Percentiles rank a stretch among this genome's conserved stretches.
These are phyloP conservation scores for Osmerus mordax DNA, from an alignment of 2,113 vertebrate species.

Conservation along the genomic window DNA sequence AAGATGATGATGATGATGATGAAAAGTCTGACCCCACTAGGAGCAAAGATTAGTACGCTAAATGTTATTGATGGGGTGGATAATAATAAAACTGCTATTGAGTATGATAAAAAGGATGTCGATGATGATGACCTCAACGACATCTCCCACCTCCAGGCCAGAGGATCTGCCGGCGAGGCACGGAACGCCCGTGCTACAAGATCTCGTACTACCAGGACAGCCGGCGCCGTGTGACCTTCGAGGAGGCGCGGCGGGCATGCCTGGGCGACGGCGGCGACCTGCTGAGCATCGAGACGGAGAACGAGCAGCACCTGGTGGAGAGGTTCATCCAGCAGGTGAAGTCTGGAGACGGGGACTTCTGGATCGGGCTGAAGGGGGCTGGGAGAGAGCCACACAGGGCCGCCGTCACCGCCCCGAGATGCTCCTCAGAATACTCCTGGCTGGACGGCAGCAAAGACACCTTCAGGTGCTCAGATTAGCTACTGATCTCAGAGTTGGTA, in stretches of 20 bases:
- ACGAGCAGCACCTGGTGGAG: slow-evolving; percentile 85
- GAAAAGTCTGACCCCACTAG: too few species aligned
- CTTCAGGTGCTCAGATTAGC: slow-evolving; percentile 74
- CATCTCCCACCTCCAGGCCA: slow-evolving; percentile 70
- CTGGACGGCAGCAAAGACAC: slow-evolving; percentile 80
- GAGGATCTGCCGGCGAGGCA: slow-evolving; percentile 82
- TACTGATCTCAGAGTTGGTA: not conserved
- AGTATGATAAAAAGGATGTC: too few species aligned
- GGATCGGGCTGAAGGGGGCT: slow-evolving; percentile 80
- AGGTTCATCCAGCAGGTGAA: slow-evolving; percentile 76
- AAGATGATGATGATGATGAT: too few species aligned
- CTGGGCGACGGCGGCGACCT: slow-evolving; percentile 78
- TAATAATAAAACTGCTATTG: too few species aligned
- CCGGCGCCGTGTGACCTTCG: slow-evolving; percentile 75
- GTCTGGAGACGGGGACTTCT: slow-evolving; percentile 85
- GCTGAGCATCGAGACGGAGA: slow-evolving; percentile 83
- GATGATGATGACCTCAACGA: too few species aligned
- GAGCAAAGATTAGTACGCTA: too few species aligned
- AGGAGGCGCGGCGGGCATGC: slow-evolving; percentile 79
- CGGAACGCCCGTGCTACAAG: slow-evolving; percentile 87
- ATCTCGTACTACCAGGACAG: slow-evolving; percentile 83
- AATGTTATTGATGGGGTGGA: too few species aligned
- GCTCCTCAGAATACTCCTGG: slow-evolving; percentile 81
- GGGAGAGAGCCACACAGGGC: slow-evolving; percentile 61
- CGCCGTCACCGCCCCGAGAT: slow-evolving; percentile 59